Evolutionary conservation across 2,797 vertebrate genomes (phyloP).

Genomic region (Hozukius guyotensis): DNA sequence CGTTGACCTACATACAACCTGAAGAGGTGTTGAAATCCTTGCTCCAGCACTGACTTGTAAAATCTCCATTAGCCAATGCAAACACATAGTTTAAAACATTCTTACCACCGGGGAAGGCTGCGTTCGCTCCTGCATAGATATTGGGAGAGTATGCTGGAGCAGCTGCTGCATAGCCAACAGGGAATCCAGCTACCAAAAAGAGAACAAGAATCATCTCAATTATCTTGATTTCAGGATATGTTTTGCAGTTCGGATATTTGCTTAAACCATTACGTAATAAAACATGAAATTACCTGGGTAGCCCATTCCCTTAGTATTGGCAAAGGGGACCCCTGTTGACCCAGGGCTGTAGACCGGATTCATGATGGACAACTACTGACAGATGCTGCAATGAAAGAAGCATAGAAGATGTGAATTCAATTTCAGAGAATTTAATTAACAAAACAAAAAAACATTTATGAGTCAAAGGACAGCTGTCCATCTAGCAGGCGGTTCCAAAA

Average conservation of each 20-base stretch:
- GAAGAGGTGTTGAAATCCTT: not conserved
- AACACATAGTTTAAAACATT: not conserved
- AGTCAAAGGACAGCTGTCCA: too few species aligned
- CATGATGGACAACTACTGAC: constrained; percentile 84
- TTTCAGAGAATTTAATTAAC: not conserved
- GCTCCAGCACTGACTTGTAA: not conserved
- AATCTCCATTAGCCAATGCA: not conserved
- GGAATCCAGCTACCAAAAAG: constrained; percentile 89
- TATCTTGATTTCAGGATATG: not conserved
- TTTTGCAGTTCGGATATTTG: not conserved
- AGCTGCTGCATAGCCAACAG: constrained; percentile 92
- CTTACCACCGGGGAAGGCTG: constrained; percentile 92
- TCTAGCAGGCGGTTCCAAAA: not conserved
- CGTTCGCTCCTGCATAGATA: constrained; percentile 93
- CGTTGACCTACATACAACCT: not conserved
- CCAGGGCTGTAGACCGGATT: constrained; percentile 98
- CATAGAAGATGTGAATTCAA: not conserved
- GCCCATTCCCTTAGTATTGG: constrained; percentile 96
- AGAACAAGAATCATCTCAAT: not conserved
- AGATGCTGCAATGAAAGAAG: constrained; percentile 45
- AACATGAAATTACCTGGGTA: constrained; percentile 89
- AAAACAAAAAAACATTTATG: not conserved
- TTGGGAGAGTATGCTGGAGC: constrained; percentile 92
- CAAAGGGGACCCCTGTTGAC: constrained; percentile 95
- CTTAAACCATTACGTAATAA: not conserved